A percentile compares a stretch with the other conserved stretches of the same genome.
phyloP scores from a whole-genome alignment of 2,113 vertebrate species.

The Irena cyanogastra region DNA sequence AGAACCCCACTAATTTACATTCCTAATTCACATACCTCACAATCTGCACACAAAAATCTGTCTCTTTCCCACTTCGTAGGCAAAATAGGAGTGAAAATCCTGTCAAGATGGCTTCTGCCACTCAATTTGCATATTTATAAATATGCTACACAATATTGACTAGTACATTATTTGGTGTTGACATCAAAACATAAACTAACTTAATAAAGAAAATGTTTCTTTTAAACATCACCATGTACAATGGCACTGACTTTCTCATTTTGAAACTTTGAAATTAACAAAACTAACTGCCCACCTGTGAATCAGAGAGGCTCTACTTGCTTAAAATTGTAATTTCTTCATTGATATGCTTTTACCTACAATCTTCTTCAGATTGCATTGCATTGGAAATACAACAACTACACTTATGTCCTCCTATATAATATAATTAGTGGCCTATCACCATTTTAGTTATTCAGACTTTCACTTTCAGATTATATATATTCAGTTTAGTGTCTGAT shows the following conservation, averaged over 20 bases:
- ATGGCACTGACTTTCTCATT: neutral
- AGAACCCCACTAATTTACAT: conserved; percentile 30
- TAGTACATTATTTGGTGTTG: neutral
- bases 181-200: neutral
- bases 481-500: neutral
- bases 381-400: neutral
- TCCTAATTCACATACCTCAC: neutral
- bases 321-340: neutral
- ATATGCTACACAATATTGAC: neutral
- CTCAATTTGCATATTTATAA: neutral
- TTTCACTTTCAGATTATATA: neutral
- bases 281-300: neutral
- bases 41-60: neutral
- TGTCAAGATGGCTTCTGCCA: neutral
- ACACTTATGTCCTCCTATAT: neutral
- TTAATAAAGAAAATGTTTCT: neutral
- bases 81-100: neutral
- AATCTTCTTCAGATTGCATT: neutral
- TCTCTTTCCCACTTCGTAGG: neutral
- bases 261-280: neutral
- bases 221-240: neutral
- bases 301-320: neutral
- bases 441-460: neutral
- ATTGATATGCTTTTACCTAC: neutral
- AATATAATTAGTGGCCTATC: neutral